These are phyloP conservation scores for Mormyrus hasselquistii DNA, from an alignment of 2,797 vertebrate species.

Conservation along the genomic window DNA sequence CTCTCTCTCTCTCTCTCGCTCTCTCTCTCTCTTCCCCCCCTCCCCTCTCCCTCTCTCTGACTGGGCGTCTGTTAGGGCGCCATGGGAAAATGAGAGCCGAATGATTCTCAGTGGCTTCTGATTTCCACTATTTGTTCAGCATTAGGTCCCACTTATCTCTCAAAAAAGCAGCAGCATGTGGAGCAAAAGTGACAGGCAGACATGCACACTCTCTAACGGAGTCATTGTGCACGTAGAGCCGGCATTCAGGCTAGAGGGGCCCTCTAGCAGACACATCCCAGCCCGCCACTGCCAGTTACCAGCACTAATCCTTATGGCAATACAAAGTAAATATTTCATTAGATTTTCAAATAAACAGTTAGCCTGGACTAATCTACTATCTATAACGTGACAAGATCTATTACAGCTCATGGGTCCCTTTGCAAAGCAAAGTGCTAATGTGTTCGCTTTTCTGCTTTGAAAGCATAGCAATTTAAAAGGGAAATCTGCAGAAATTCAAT, in stretches of 20 bases:
- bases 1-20: not conserved
- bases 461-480: conserved; percentile 31
- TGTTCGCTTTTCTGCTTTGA: conserved; percentile 34
- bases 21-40: conserved; percentile 29
- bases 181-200: conserved; percentile 95
- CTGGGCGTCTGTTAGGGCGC: conserved; percentile 87
- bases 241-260: conserved; percentile 94
- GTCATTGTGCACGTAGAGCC: conserved; percentile 81
- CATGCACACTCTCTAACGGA: conserved; percentile 79
- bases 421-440: conserved; percentile 33
- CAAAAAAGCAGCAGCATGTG: conserved; percentile 98
- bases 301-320: conserved; percentile 95
- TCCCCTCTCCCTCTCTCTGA: conserved; percentile 52
- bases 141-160: conserved; percentile 99
- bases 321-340: conserved; percentile 99
- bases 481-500: not conserved
- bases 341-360: conserved; percentile 99
- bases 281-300: conserved; percentile 97
- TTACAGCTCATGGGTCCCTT: conserved; percentile 50
- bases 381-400: conserved; percentile 61
- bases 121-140: conserved; percentile 99
- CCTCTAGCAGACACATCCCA: conserved; percentile 72
- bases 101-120: conserved; percentile 99
- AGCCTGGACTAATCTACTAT: conserved; percentile 90
- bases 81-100: conserved; percentile 97